Percentiles rank a stretch among this genome's conserved stretches.
Conservation (phyloP, 2,797 vertebrate genomes). For the Malacoctenus gilli region DNA sequence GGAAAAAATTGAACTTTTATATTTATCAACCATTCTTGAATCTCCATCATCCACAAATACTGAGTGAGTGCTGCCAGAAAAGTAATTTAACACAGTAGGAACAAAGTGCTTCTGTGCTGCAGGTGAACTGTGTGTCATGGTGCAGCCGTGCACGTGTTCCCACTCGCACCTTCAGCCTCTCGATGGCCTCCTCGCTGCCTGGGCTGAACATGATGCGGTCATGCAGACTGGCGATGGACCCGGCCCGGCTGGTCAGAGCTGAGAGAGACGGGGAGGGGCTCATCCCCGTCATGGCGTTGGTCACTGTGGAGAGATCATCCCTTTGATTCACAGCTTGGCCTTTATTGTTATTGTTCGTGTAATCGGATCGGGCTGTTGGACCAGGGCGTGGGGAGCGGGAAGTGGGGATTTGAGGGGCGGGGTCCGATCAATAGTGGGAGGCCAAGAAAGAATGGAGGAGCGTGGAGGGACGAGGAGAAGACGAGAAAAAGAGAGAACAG, state of each 20-base stretch:
- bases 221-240: constrained; percentile 93
- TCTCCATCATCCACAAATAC: no score
- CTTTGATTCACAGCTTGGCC: constrained; percentile 86
- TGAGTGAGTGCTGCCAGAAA: no score
- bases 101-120: no score
- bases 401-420: constrained; percentile 49
- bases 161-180: constrained; percentile 91
- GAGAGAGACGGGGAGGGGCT: constrained; percentile 95
- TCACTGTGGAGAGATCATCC: constrained; percentile 98
- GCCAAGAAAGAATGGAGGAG: constrained; percentile 67
- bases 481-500: constrained; percentile 62
- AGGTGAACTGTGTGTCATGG: no score
- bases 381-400: constrained; percentile 48
- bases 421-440: constrained; percentile 51
- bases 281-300: constrained; percentile 95
- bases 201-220: constrained; percentile 97
- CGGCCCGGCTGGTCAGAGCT: constrained; percentile 92
- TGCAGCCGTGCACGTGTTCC: background rate
- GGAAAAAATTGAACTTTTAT: no score
- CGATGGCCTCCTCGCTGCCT: constrained; percentile 95
- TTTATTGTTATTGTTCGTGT: constrained; percentile 90
- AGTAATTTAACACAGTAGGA: no score
- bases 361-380: constrained; percentile 86
- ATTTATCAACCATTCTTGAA: no score
- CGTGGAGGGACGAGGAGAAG: constrained; percentile 54